Conservation (phyloP, 2,113 vertebrate species). For the Datnioides undecimradiatus region DNA sequence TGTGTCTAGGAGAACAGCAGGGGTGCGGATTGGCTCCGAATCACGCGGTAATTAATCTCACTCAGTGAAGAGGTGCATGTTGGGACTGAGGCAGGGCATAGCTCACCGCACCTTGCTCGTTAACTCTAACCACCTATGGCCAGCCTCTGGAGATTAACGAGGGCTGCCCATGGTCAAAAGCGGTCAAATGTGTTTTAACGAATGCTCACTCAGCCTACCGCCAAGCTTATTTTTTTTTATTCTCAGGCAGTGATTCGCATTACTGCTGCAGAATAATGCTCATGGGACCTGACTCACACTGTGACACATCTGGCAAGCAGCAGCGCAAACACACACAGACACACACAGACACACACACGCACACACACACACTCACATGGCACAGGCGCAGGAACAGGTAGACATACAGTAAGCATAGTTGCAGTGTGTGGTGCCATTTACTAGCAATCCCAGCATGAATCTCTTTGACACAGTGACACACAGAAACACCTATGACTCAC, state of each 20-base stretch:
- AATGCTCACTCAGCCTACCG: constrained; percentile 51
- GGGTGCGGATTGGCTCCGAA: constrained; percentile 49
- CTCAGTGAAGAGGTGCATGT: constrained; percentile 74
- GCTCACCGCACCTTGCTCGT: constrained; percentile 73
- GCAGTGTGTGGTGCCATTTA: constrained; percentile 51
- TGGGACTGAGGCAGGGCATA: constrained; percentile 73
- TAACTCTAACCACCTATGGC: constrained; percentile 72
- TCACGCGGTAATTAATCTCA: constrained; percentile 75
- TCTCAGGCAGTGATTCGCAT: constrained; percentile 42
- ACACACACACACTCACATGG: constrained; percentile 22
- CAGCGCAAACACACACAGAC: constrained; percentile 24
- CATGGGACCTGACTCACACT: constrained; percentile 55
- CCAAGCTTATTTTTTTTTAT: constrained; percentile 17
- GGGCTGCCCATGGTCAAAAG: constrained; percentile 70
- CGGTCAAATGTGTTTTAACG: constrained; percentile 70
- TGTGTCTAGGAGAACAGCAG: constrained; percentile 25
- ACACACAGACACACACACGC: constrained; percentile 12
- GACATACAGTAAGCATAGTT: constrained; percentile 35
- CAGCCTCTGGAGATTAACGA: constrained; percentile 69
- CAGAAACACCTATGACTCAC: constrained; percentile 63
- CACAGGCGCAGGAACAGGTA: constrained; percentile 52
- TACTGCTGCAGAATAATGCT: constrained; percentile 37
- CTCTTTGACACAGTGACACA: constrained; percentile 73
- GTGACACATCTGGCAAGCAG: constrained; percentile 71
- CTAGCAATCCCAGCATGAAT: constrained; percentile 50